These are phyloP conservation scores for Yponomeuta cagnagella DNA, from an alignment of 2,888 invertebrate genomes.

Conservation along the genomic window DNA sequence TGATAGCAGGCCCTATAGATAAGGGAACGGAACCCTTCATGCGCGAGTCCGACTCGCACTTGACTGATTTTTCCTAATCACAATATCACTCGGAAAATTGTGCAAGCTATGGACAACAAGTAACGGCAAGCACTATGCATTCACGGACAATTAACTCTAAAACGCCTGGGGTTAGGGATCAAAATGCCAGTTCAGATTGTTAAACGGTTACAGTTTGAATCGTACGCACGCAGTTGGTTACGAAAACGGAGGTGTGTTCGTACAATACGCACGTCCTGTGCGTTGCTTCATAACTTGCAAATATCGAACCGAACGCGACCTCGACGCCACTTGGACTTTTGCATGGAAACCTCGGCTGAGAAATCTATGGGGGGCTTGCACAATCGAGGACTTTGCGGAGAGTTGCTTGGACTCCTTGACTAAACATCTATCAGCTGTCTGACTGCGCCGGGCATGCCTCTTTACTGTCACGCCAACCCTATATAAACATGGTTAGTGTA, in stretches of 20 bases:
- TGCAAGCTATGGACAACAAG: neutral
- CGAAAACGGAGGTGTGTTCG: neutral
- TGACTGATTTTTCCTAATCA: neutral
- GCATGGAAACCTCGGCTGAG: neutral
- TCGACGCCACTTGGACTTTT: neutral
- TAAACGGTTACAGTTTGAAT: neutral
- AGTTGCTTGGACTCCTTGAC: neutral
- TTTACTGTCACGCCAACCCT: no score
- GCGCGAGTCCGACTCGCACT: no score
- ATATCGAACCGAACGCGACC: neutral
- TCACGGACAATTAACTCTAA: neutral
- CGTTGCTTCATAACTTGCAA: neutral
- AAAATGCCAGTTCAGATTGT: no score
- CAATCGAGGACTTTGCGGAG: neutral
- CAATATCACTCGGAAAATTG: neutral
- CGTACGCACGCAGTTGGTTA: neutral
- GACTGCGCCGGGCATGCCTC: no score
- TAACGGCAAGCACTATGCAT: neutral
- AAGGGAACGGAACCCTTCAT: no score
- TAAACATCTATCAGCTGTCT: neutral
- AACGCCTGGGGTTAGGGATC: no score
- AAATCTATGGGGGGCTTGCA: neutral
- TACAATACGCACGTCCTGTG: conserved; percentile 1
- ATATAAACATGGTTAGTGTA: no score
- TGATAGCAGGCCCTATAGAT: no score